Evolutionary conservation across 2,113 vertebrate genomes (phyloP), one percentile per base, ranked within the genome.

Genomic region (Petroica traversi): DNA sequence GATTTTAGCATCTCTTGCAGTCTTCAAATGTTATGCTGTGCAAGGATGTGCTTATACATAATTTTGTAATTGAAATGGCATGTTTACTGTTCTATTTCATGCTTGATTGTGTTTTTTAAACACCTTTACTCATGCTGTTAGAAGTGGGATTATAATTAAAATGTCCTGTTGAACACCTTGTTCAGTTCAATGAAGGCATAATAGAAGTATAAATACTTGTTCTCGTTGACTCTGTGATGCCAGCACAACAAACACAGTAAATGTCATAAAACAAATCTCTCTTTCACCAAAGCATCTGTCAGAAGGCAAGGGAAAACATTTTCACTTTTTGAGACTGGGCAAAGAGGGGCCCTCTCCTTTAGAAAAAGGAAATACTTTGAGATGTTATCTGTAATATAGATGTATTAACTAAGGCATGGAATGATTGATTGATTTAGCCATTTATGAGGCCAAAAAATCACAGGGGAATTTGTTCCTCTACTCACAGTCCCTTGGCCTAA

Each of bases 31-130:
- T 83, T 97, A 62, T 85, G 73, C 75, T 95, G n/a, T 79, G 92
- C 79, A 95, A 87, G 81, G 95, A 87, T 93, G 89, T 94, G 87
- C 88, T 93, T 95, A 93, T 74, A 81, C 87, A 91, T 91, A 97
- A 96, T 96, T 93, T 91, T 96, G 92, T 94, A 95, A 97, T 94
- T 76, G 88, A 93, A 97, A 95, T 93, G 92, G 85, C 92, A 95
- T 97, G 97, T 95, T 97, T 96, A 97, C 88, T 91, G 72, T 97
- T 97, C 96, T 96, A 97, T 97, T 97, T 97, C 97, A 97, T 96
- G 89, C 90, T 71, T 88, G 88, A 92, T 89, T 78, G 93, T 92
- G 91, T 96, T 94, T 98, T 97, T 97, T 97, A 91, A 95, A 95
- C 78, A 94, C 93, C 64, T 95, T 92, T 95, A 94, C 91, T 94